Base-by-base conservation (phyloP, 2,888 invertebrate genomes). In the Acheta domesticus region DNA sequence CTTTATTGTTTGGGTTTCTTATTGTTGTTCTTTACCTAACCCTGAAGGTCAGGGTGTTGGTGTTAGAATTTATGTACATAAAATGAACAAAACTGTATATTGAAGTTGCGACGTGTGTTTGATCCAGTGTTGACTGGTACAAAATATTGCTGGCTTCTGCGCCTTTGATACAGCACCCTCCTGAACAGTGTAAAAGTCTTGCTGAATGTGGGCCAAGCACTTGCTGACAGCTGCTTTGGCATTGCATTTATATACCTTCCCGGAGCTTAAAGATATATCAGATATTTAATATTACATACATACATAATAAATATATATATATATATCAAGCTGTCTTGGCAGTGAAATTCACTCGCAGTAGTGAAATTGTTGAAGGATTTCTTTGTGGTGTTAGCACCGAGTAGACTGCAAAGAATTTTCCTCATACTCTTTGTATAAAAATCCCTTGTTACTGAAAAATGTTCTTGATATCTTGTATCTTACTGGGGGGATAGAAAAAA, bases 261-360 rank as follows among this genome's bases (percentile, higher is more conserved):
- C 20, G 23, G n/a, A 78, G 76, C 74, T 78, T 76, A 80, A 12
- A 21, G 84, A 78, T 82, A 77, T 80, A 36, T 73, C 23, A 78
- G 21, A 48, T 48, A 21, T 16, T 62, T 21, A 75, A 74, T 78
- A 49, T 77, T 77, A 49, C 75, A 82, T 36, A 36, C 36, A 8
- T 36, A 36, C 36, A 36, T 36, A 36, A 36, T 23, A 23, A 3
- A 23, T 36, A 62, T 23, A 23, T 23, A 23, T 36, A 62, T 62
- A n/a, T 62, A 62, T 62, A 62, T 1, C 94, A 94, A 86, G 98
- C 98, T 86, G 91, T 95, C 78, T 91, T 98, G 79, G 94, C 93
- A 23, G 79, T 97, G 19, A 90, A 91, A 83, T 95, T 98, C 86
- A 62, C 62, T 62, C 11, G n/a, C 62, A 62, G 14, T 12, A 62